Evolutionary conservation across 2,113 vertebrate species (phyloP), one percentile per base, ranked within the genome.

Genomic region (Phrynocephalus versicolor): DNA sequence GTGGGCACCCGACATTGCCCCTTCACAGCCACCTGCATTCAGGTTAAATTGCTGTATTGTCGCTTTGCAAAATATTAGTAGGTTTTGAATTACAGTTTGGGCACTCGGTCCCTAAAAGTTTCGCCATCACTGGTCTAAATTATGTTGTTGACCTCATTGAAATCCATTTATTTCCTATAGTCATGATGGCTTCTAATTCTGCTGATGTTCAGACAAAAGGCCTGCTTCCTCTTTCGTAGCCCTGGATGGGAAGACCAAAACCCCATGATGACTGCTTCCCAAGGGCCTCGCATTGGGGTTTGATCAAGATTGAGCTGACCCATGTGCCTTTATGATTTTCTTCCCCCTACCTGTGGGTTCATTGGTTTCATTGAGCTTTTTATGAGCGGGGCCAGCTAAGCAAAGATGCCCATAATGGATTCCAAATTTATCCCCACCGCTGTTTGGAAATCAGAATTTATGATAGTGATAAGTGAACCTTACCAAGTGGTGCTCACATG

Each of bases 381-480:
- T 70, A 85, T 9, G 25, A 72, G 71, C 14, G 18, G n/a, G 23
- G 1, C 7, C 13, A 73, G 64, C 58, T 62, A 51, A 45, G 33
- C 3, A 55, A 55, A 55, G 27, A 71, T 2, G 10, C 30, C 51
- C 2, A 18, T 78, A 82, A 88, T 65, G 64, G 67, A 37, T 55
- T 71, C 57, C 41, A 39, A 81, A 79, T 80, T 80, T 83, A 74
- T 80, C 70, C 45, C 37, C 27, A 39, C 23, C 16, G 18, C 19
- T 18, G 58, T 74, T 51, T 60, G 75, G 55, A 73, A 83, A 83
- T 45, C 72, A 51, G 88, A 45, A 69, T 82, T 83, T 86, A 86
- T 51, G 74, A 62, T 27, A 37, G 60, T 2, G 45, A 83, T 75
- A 83, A 69, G 76, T 65, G 79, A 82, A 70, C 64, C 79, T 83